phyloP scores from a whole-genome alignment of 2,888 invertebrate species.

The Pherbina coryleti region DNA sequence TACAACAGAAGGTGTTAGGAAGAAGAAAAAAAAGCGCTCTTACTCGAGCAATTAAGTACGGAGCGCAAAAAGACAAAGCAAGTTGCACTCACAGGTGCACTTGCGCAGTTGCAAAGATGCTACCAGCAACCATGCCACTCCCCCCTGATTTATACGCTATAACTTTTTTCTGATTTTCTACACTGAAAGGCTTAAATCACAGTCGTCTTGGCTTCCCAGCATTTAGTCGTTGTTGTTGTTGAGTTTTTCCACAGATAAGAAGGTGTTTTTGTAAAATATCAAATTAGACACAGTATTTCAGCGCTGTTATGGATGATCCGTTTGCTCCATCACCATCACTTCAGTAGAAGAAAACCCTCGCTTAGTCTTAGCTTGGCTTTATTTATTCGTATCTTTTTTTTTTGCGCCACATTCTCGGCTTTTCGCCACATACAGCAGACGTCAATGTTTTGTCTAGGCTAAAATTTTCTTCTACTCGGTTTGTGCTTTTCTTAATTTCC shows the following conservation, averaged over 20 bases:
- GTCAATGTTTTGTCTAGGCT: not conserved
- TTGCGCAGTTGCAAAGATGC: not conserved
- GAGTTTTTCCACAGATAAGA: slow-evolving; percentile 8
- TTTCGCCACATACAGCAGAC: not conserved
- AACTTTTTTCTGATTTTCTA: slow-evolving; percentile 13
- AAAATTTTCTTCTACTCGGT: not conserved
- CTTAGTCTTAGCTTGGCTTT: not conserved
- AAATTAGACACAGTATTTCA: slow-evolving; percentile 21
- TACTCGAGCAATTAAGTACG: not conserved
- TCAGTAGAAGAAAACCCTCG: not conserved
- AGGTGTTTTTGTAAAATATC: slow-evolving; percentile 32
- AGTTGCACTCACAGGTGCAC: slow-evolving; percentile 1
- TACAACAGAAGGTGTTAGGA: not conserved
- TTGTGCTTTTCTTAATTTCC: not conserved
- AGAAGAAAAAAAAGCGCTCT: not conserved
- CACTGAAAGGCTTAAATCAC: not conserved
- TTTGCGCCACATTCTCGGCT: slow-evolving; percentile 22
- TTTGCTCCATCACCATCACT: not conserved
- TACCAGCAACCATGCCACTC: not conserved
- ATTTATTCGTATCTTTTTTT: not conserved
- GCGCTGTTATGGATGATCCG: not conserved
- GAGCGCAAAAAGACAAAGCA: not conserved
- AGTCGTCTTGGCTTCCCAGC: slow-evolving; percentile 2
- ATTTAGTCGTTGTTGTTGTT: not conserved
- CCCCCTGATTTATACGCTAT: not conserved